Conservation (phyloP, 2,113 vertebrate genomes). For the Crotalus tigris region DNA sequence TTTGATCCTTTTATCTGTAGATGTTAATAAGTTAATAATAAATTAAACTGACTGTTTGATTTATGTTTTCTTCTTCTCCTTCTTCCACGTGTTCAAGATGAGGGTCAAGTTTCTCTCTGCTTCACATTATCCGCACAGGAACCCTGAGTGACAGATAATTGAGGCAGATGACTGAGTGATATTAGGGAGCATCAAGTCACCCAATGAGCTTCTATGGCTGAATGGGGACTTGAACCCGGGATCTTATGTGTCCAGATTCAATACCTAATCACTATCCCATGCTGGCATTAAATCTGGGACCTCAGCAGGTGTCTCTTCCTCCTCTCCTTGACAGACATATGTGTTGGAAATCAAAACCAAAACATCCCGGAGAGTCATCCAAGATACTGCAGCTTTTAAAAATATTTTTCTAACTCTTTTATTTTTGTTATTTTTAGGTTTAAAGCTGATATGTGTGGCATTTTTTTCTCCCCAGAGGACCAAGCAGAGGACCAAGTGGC, state of each 20-base stretch:
- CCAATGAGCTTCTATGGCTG: neutral
- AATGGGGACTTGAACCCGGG: neutral
- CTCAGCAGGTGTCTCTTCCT: neutral
- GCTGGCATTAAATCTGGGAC: neutral
- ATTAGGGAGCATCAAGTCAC: too few relatives aligned
- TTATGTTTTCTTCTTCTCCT: too few relatives aligned
- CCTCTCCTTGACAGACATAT: neutral
- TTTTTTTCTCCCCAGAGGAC: neutral
- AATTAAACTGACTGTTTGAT: too few relatives aligned
- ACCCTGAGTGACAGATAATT: too few relatives aligned
- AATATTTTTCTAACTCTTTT: neutral
- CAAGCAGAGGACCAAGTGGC: slow-evolving; percentile 4
- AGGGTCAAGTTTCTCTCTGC: too few relatives aligned
- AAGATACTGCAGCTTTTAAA: neutral
- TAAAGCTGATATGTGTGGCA: slow-evolving; percentile 42
- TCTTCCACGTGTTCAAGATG: too few relatives aligned
- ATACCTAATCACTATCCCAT: neutral
- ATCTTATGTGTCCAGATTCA: neutral
- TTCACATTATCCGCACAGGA: too few relatives aligned
- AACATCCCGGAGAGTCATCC: neutral
- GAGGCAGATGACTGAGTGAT: too few relatives aligned
- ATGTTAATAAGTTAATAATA: too few relatives aligned
- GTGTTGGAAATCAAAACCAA: neutral
- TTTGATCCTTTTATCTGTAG: too few relatives aligned
- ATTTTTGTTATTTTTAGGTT: neutral